Conservation (phyloP, 2,888 invertebrate species). For the Ganaspis brasiliensis region DNA sequence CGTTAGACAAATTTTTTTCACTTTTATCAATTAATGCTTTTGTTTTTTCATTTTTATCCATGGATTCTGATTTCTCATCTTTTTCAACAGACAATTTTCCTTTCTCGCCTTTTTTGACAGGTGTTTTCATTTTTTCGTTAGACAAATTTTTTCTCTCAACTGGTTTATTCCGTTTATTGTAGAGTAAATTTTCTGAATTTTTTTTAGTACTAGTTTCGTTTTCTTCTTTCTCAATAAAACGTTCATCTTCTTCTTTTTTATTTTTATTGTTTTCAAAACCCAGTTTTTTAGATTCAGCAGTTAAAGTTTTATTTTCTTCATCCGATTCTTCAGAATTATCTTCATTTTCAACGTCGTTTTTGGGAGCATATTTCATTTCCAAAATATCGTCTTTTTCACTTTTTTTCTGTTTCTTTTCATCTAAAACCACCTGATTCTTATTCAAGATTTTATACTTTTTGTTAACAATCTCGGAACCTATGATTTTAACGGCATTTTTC, state of each 20-base stretch:
- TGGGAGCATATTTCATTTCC: no score
- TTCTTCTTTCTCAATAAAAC: no score
- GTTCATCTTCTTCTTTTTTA: no score
- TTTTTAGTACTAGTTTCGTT: no score
- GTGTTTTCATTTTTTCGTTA: not conserved
- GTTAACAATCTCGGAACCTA: constrained; percentile 48
- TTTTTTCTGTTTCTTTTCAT: not conserved
- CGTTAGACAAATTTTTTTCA: no score
- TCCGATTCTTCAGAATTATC: not conserved
- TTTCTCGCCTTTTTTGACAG: constrained; percentile 16
- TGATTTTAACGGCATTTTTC: constrained; percentile 49
- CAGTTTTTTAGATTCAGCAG: no score
- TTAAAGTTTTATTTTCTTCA: not conserved
- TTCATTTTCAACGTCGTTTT: constrained; percentile 21
- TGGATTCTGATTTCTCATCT: not conserved
- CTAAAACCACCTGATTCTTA: not conserved
- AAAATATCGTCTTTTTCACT: not conserved
- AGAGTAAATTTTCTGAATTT: no score
- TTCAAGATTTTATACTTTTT: constrained; percentile 54
- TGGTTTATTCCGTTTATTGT: no score
- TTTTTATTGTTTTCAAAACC: no score
- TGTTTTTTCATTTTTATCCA: no score
- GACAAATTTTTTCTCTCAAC: no score
- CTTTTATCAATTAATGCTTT: no score
- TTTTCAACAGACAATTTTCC: not conserved